phyloP scores from a whole-genome alignment of 2,113 vertebrate species.

The Poecile atricapillus region DNA sequence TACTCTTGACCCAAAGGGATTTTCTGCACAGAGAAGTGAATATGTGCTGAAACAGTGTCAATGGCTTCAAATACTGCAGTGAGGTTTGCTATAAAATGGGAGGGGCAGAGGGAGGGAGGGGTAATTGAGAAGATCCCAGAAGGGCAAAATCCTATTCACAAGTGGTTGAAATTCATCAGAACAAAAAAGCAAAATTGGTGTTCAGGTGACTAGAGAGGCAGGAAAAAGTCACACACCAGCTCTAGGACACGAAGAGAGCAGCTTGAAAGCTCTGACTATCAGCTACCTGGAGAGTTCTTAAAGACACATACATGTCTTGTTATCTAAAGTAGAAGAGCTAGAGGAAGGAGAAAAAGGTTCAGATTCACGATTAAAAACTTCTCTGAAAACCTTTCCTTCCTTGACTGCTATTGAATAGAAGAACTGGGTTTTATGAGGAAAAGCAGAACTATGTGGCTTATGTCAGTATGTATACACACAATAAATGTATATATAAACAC shows the following conservation, averaged over 20 bases:
- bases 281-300: constrained; percentile 44
- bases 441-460: background rate
- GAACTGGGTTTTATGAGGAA: background rate
- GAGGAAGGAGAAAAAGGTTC: background rate
- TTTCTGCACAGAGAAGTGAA: constrained; percentile 7
- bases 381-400: background rate
- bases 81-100: constrained; percentile 25
- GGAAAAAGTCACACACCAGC: constrained; percentile 25
- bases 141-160: constrained; percentile 36
- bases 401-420: background rate
- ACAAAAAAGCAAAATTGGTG: constrained; percentile 16
- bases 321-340: constrained; percentile 11
- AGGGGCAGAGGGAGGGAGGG: background rate
- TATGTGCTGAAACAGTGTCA: background rate
- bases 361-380: background rate
- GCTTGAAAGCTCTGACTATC: constrained; percentile 23
- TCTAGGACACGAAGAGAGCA: constrained; percentile 21
- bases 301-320: constrained; percentile 7
- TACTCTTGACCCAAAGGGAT: constrained; percentile 23
- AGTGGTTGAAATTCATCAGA: constrained; percentile 39
- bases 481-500: background rate
- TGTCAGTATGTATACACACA: background rate
- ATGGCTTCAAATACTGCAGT: constrained; percentile 21
- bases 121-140: constrained; percentile 50
- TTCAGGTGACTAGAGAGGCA: constrained; percentile 40